phyloP scores from a whole-genome alignment of 2,113 vertebrate species.

The Illadopsis cleaveri region DNA sequence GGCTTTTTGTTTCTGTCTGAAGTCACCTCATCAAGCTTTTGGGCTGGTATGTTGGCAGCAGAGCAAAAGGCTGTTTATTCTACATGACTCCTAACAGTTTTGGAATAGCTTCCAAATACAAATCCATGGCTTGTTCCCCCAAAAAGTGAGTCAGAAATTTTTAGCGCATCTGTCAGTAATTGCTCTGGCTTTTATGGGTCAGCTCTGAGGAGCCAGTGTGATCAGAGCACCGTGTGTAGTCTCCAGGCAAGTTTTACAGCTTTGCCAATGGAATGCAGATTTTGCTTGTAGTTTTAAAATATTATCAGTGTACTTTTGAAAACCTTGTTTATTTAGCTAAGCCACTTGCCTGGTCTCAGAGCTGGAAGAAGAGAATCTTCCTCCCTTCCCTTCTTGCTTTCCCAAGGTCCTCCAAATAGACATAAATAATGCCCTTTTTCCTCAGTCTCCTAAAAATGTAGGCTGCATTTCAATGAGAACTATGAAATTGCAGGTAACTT shows the following conservation, averaged over 20 bases:
- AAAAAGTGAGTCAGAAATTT: constrained; percentile 5
- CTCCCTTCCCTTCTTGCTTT: neutral
- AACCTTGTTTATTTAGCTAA: neutral
- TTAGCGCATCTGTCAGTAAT: neutral
- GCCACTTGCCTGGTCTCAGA: neutral
- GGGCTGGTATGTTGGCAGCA: constrained; percentile 1
- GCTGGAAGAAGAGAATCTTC: neutral
- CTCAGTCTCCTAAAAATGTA: neutral
- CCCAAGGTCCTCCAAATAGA: neutral
- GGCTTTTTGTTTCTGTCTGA: neutral
- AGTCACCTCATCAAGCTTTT: neutral
- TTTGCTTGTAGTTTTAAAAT: neutral
- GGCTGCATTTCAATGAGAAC: neutral
- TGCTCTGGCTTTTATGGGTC: neutral
- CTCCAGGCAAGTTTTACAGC: neutral
- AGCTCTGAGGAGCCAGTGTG: constrained; percentile 2
- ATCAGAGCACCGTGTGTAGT: neutral
- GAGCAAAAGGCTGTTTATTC: constrained; percentile 42
- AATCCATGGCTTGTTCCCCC: constrained; percentile 18
- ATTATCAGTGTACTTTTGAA: neutral
- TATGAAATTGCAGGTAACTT: neutral
- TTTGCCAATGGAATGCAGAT: neutral
- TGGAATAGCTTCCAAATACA: neutral
- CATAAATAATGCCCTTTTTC: neutral
- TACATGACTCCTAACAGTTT: neutral